A percentile compares a stretch with the other conserved stretches of the same genome.
Conservation (phyloP, 2,113 vertebrate genomes). For the Cryptotis parvus region DNA sequence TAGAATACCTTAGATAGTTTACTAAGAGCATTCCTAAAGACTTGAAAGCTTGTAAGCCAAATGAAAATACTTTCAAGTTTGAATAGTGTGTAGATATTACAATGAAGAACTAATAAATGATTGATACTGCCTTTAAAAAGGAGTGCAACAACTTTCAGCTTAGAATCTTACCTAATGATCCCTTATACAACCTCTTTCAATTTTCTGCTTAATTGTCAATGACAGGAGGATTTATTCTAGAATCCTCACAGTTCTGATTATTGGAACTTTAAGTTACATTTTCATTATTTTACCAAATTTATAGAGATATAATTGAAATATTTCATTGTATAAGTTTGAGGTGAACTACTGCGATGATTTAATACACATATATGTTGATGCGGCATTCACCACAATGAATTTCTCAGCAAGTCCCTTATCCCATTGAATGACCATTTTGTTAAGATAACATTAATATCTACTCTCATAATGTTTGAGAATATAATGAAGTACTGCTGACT, state of each 20-base stretch:
- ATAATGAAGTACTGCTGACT: background rate
- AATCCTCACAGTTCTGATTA: background rate
- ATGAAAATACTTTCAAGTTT: conserved; percentile 6
- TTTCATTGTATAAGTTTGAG: background rate
- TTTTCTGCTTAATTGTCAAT: background rate
- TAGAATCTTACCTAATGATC: background rate
- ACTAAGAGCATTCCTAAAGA: background rate
- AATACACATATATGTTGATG: background rate
- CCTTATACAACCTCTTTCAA: background rate
- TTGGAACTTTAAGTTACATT: background rate
- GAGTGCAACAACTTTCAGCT: conserved; percentile 33
- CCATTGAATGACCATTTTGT: background rate
- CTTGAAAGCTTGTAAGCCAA: conserved; percentile 29
- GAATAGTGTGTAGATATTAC: conserved; percentile 29
- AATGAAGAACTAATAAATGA: conserved; percentile 54
- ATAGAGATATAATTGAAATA: background rate
- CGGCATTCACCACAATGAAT: background rate
- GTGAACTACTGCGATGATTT: background rate
- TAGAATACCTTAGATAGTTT: conserved; percentile 45
- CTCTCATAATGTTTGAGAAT: background rate
- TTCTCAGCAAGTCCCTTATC: background rate
- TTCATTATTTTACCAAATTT: background rate
- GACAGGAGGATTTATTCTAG: background rate
- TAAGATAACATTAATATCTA: background rate
- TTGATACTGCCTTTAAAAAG: conserved; percentile 52